A percentile compares a stretch with the other conserved stretches of the same genome.
Evolutionary conservation across 2,113 vertebrate genomes (phyloP).

Genomic region (Neotoma lepida): DNA sequence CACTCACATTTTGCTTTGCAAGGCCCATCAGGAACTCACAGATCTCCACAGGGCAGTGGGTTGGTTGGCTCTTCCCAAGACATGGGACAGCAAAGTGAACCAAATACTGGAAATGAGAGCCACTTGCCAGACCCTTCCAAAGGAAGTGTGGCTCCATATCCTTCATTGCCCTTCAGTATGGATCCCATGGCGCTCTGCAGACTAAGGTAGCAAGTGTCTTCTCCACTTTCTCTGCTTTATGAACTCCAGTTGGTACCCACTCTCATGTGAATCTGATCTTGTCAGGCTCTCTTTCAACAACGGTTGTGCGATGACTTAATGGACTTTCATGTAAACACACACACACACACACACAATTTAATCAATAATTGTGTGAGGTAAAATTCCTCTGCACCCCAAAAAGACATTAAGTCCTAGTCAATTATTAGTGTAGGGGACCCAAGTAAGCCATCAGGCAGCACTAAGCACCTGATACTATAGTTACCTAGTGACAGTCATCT

Average conservation of each 20-base stretch:
- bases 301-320: background rate
- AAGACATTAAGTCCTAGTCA: background rate
- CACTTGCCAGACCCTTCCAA: background rate
- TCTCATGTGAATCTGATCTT: background rate
- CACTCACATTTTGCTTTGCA: background rate
- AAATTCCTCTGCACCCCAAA: background rate
- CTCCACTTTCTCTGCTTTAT: background rate
- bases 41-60: background rate
- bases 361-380: background rate
- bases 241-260: background rate
- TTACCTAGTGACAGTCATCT: background rate
- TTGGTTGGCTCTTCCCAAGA: background rate
- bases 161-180: background rate
- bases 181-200: background rate
- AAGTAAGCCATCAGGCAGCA: background rate
- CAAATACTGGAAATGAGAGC: background rate
- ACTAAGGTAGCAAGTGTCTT: background rate
- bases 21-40: background rate
- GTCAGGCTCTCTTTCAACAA: background rate
- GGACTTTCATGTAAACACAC: constrained; percentile 12
- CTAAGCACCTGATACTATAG: background rate
- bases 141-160: background rate
- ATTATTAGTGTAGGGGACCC: background rate
- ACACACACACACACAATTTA: background rate
- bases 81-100: background rate